Evolutionary conservation across 2,113 vertebrate species (phyloP), one percentile per base, ranked within the genome.

Genomic region (Theropithecus gelada): DNA sequence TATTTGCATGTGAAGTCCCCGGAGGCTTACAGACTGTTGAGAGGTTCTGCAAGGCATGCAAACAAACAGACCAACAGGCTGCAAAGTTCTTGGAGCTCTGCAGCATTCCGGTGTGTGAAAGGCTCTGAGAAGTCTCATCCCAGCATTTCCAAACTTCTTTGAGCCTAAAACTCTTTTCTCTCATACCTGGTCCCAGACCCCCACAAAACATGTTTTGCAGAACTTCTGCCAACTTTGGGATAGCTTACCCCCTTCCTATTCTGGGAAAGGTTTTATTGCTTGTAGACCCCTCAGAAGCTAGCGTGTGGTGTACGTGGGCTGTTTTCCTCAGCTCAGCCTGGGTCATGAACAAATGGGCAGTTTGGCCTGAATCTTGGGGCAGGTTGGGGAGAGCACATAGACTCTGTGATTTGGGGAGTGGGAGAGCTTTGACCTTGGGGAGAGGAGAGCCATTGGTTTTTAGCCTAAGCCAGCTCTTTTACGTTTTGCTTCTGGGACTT

Each of bases 91-190:
- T 52, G 10, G 30, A 16, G 32, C n/a, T 2, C 38, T 7, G 22
- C 2, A 20, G 3, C 20, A 45, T 81, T 6, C 43, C 1, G 6
- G 18, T 23, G 11, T 68, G 3, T 43, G 75, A 4, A 55, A 91
- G 95, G 82, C 73, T 86, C 94, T 81, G 90, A n/a, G 76, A 66
- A 73, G 73, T 79, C 73, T 40, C 64, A n/a, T 6, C 32, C 55
- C 43, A 11, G 18, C 16, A 7, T n/a, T 88, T 35, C 68, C 55
- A 83, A 20, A 45, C 59, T 72, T 35, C 52, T 2, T 7, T 9
- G 66, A 88, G 35, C 90, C 61, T 18, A 23, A 64, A 76, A 64
- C 38, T 18, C 6, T 30, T 93, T 13, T 32, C 1, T 64, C 61
- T 89, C 27, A 3, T 20, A 4, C 11, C 30, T 22, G 25, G 25